Conservation (phyloP, 1,140 invertebrate species). For the Caenorhabditis latens region DNA sequence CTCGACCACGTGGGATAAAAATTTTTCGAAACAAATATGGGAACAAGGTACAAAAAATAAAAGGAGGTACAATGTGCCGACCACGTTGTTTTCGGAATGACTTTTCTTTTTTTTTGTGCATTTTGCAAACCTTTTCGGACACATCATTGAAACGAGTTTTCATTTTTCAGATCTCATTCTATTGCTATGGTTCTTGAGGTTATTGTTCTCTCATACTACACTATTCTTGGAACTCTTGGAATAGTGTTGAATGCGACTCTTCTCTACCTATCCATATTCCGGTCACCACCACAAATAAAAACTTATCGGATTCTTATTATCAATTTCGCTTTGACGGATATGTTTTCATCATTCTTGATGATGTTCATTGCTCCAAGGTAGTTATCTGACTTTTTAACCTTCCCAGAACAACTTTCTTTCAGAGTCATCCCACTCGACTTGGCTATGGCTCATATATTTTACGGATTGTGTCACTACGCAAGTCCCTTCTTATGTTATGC, state of each 20-base stretch:
- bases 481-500: neutral
- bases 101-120: neutral
- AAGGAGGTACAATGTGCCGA: slow-evolving; percentile 37
- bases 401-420: neutral
- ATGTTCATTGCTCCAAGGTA: slow-evolving; percentile 36
- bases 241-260: slow-evolving; percentile 4
- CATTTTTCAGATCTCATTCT: neutral
- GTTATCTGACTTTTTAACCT: neutral
- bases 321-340: slow-evolving; percentile 22
- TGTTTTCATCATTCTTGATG: slow-evolving; percentile 22
- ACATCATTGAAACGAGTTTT: neutral
- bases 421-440: slow-evolving; percentile 27
- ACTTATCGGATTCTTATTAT: slow-evolving; percentile 28
- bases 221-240: slow-evolving; percentile 12
- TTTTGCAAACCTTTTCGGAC: neutral
- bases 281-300: slow-evolving; percentile 27
- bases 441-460: slow-evolving; percentile 34
- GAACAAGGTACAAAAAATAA: slow-evolving; percentile 22
- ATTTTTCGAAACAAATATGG: slow-evolving; percentile 2
- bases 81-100: neutral
- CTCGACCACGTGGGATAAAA: neutral
- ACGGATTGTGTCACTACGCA: neutral
- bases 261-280: slow-evolving; percentile 6
- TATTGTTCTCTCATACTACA: slow-evolving; percentile 15
- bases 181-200: neutral